A percentile compares a stretch with the other conserved stretches of the same genome.
phyloP scores from a whole-genome alignment of 1,140 invertebrate genomes.

The Homarus americanus region DNA sequence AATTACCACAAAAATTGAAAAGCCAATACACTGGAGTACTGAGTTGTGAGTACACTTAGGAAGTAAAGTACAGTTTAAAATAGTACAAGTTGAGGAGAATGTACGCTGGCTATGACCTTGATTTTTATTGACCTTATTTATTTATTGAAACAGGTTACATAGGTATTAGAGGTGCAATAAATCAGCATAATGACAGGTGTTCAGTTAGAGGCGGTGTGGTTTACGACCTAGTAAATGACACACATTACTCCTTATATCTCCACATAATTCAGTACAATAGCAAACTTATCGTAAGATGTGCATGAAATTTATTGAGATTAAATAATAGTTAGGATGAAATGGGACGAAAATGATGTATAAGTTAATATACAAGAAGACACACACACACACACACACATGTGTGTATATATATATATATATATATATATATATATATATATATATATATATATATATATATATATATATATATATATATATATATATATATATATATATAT shows the following conservation, averaged over 20 bases:
- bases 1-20: too few species aligned
- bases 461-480: constrained; percentile 13
- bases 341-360: not conserved
- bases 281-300: constrained; percentile 34
- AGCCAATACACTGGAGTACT: too few species aligned
- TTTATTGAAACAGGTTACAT: not conserved
- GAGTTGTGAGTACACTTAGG: too few species aligned
- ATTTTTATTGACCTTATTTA: constrained; percentile 37
- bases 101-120: not conserved
- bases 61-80: too few species aligned
- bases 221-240: constrained; percentile 39
- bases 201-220: constrained; percentile 1
- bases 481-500: constrained; percentile 23
- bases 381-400: not conserved
- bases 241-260: constrained; percentile 26
- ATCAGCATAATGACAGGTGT: constrained; percentile 19
- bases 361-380: not conserved
- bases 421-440: constrained; percentile 13
- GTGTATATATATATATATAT: constrained; percentile 9
- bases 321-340: not conserved
- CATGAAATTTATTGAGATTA: constrained; percentile 17
- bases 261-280: constrained; percentile 29
- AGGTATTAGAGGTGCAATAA: not conserved
- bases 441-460: not conserved
- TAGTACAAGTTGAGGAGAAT: not conserved